Base-by-base conservation (phyloP, 2,888 invertebrate species). In the Tribolium freemani region DNA sequence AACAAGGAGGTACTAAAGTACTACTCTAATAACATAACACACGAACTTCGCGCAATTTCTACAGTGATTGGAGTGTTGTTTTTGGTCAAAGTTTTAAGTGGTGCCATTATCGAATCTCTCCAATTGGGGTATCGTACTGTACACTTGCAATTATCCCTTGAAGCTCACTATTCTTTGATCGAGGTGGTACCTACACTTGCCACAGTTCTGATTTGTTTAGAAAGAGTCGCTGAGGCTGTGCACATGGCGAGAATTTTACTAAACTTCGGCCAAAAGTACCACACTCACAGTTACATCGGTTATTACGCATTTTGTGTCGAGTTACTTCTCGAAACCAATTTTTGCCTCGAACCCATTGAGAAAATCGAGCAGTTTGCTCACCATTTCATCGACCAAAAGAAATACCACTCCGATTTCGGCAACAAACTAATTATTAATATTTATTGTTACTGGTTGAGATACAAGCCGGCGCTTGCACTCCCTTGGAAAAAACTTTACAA, bases 241-340 rank as follows among this genome's bases (percentile, higher is more conserved):
- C 88, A 89, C 69, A 80, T 90, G 44, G 78, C 88, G 44, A 84
- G 85, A 51, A 81, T 88, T 69, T 78, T 88, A 11, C 80, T 80
- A 31, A 80, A 78, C 58, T 69, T 79, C 2, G 78, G 83, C 1
- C 71, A 79, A 38, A 82, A 81, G 21, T 82, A 86, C 48, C 75
- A 82, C 0, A 83, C 85, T 64, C 78, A 80, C 2, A 83, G 81
- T 0, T 77, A 83, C 5, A 80, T 86, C 0, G 89, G 89, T 88
- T 91, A 91, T 77, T 89, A 90, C 76, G 89, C 90, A 0, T 85
- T 90, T 38, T 89, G 89, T 73, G 86, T 91, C 67, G 90, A 90
- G 64, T 80, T 91, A 76, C 85, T 89, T 60, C 79, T 91, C 45
- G 90, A 92, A 76, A 88, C 90, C 75, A 88, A 90, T 3, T 88